Evolutionary conservation across 2,113 vertebrate genomes (phyloP).

Genomic region (Pygoscelis antarcticus): DNA sequence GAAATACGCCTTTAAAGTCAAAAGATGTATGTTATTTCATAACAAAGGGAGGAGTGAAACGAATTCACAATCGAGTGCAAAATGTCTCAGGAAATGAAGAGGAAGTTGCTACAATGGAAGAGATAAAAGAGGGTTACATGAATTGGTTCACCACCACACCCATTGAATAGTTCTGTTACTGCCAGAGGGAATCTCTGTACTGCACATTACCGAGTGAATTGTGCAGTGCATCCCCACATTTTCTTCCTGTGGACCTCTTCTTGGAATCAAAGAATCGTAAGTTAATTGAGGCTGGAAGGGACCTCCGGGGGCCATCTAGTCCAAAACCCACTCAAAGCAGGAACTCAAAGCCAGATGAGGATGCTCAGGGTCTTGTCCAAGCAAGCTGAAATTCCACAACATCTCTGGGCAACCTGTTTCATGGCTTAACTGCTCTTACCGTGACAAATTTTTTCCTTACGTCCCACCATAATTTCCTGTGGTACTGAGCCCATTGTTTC

Average conservation of each 20-base stretch:
- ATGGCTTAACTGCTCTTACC: not conserved
- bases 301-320: not conserved
- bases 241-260: slow-evolving; percentile 11
- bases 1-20: not conserved
- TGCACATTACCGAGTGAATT: not conserved
- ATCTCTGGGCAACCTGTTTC: not conserved
- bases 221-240: not conserved
- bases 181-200: slow-evolving; percentile 35
- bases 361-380: not conserved
- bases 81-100: slow-evolving; percentile 31
- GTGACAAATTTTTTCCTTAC: not conserved
- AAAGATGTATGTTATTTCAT: not conserved
- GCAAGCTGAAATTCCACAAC: not conserved
- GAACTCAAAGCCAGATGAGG: not conserved
- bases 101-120: slow-evolving; percentile 49
- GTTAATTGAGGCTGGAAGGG: slow-evolving; percentile 24
- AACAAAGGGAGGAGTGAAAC: slow-evolving; percentile 35
- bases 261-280: not conserved
- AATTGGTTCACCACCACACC: slow-evolving; percentile 30
- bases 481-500: not conserved
- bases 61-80: slow-evolving; percentile 24
- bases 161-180: slow-evolving; percentile 16
- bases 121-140: slow-evolving; percentile 53
- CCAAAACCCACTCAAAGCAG: not conserved
- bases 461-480: not conserved